Base-by-base conservation (phyloP, 2,888 invertebrate genomes). In the Oscheius sp. region DNA sequence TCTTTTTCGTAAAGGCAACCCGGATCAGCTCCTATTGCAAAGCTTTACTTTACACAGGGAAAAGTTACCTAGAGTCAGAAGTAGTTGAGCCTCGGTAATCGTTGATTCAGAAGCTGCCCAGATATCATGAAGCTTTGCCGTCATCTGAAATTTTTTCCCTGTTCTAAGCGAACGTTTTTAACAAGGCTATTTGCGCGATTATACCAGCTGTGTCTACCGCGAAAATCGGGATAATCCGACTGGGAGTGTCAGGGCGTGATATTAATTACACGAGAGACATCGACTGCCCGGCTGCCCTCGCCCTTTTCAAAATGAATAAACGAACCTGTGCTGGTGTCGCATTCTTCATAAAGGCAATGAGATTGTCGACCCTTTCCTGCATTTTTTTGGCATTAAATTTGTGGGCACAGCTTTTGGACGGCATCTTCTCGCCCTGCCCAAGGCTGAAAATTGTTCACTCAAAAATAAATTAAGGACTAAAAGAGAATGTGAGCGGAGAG, bases 401-500 rank as follows among this genome's bases (percentile, higher is more conserved):
- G 74, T 86, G 86, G 71, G 84, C 85, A 66, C 86, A 86, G 55
- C 85, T 80, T 25, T 74, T 76, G 27, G 85, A 76, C 71, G 85
- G 83, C 86, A 85, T 86, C 49, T 41, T 35, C 77, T 69, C 41
- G 41, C 49, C 52, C 49, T 13, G 58, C 61, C 45, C 41, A 61
- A 61, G 21, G 16, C 64, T 49, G 49, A 49, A 46, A 35, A 35
- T 35, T 35, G 9, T 35, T 35, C 35, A 9, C 35, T 35, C 35
- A 35, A 35, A 64, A 25, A 25, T 25, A n/a, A 16, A 18, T 61
- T 61, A 35, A 35, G 35, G 2, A 21, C 16, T 9, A 49, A 25
- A 46, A 21, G 41, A 7, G 29, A 18, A 21, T n/a, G 61, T 41
- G 61, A 55, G n/a, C n/a, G n/a, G 16, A 25, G 25, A 55, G 55